Evolutionary conservation across 2,888 invertebrate species (phyloP).

Genomic region (Hydriomena furcata): DNA sequence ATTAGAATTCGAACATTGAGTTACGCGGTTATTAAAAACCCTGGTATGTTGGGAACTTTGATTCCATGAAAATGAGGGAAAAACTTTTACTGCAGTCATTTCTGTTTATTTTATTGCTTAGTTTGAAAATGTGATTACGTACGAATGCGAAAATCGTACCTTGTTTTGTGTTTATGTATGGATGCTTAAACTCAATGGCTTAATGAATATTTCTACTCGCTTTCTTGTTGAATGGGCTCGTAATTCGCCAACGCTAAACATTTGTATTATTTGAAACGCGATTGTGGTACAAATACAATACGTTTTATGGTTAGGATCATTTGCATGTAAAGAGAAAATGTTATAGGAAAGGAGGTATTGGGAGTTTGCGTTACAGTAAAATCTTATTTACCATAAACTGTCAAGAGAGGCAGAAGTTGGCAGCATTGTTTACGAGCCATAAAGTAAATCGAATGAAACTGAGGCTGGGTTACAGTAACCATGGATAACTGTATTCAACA

Average conservation of each 20-base stretch:
- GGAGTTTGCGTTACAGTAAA: conserved; percentile 65
- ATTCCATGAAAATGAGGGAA: conserved; percentile 43
- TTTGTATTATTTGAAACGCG: conserved; percentile 49
- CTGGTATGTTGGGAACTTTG: conserved; percentile 49
- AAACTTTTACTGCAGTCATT: conserved; percentile 47
- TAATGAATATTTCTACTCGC: conserved; percentile 31
- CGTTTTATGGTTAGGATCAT: conserved; percentile 56
- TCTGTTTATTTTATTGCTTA: conserved; percentile 32
- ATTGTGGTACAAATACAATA: conserved; percentile 50
- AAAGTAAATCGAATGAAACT: conserved; percentile 77
- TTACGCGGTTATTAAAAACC: conserved; percentile 74
- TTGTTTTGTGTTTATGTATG: conserved; percentile 3
- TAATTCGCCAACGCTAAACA: conserved; percentile 45
- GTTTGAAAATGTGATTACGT: conserved; percentile 43
- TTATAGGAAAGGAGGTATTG: conserved; percentile 58
- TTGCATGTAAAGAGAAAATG: conserved; percentile 66
- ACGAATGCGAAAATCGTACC: conserved; percentile 13
- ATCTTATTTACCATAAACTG: conserved; percentile 77
- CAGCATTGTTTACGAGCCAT: conserved; percentile 76
- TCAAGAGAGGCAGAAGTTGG: conserved; percentile 69
- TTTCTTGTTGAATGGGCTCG: conserved; percentile 35
- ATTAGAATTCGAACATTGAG: conserved; percentile 79
- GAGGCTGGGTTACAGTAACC: conserved; percentile 46
- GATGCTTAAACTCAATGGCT: conserved; percentile 30
- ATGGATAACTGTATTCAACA: conserved; percentile 13